Conservation (phyloP, 2,797 vertebrate species). For the Tangara arthus region DNA sequence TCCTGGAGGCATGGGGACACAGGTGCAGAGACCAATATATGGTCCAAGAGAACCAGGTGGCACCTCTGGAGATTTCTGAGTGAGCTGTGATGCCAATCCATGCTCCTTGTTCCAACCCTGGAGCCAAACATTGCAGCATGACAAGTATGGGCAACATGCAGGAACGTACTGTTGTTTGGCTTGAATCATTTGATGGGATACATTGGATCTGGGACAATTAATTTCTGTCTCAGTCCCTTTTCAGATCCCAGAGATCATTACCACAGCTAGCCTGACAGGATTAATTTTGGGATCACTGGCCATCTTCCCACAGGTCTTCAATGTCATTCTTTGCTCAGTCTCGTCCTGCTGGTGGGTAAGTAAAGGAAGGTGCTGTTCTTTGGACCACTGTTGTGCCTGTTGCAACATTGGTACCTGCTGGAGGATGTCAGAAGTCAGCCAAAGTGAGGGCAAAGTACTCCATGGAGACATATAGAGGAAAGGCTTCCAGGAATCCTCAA, state of each 20-base stretch:
- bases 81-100: neutral
- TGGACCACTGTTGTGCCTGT: neutral
- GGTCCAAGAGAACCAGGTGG: neutral
- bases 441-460: neutral
- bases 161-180: too few relatives aligned
- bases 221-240: neutral
- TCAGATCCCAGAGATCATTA: neutral
- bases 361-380: neutral
- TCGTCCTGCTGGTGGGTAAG: neutral
- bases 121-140: accelerated
- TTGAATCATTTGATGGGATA: neutral
- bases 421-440: neutral
- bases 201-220: neutral
- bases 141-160: accelerated
- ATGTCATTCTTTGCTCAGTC: neutral
- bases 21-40: neutral
- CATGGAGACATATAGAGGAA: neutral
- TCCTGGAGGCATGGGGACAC: neutral
- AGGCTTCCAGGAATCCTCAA: neutral
- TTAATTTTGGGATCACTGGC: neutral
- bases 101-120: neutral
- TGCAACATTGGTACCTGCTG: neutral
- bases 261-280: neutral
- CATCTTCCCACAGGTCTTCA: neutral
- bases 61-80: neutral